Evolutionary conservation across 2,797 vertebrate species (phyloP).

Genomic region (Chaetophractus vellerosus): DNA sequence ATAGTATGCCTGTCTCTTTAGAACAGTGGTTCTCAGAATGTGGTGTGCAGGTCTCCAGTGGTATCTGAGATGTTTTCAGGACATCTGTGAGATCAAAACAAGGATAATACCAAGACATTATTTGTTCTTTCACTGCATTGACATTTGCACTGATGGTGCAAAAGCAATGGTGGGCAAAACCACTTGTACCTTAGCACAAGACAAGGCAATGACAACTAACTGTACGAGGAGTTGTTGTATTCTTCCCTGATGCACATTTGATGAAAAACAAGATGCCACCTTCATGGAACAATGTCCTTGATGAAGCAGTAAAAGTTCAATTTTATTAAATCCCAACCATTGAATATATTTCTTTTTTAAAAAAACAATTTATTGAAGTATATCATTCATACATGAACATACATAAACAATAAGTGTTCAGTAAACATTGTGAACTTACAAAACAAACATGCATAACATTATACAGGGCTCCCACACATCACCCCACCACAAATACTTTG

Average conservation of each 20-base stretch:
- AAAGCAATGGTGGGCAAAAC: not conserved
- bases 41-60: not conserved
- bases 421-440: too few species aligned
- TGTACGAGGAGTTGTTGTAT: not conserved
- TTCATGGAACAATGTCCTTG: not conserved
- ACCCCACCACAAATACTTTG: too few species aligned
- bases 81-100: not conserved
- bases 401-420: too few species aligned
- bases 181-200: not conserved
- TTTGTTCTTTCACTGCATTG: not conserved
- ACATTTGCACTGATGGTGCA: not conserved
- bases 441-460: too few species aligned
- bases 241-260: not conserved
- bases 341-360: not conserved
- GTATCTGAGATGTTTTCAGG: not conserved
- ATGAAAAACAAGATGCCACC: not conserved
- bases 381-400: too few species aligned
- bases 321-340: not conserved
- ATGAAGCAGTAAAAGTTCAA: not conserved
- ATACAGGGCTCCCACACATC: too few species aligned
- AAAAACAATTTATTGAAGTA: too few species aligned
- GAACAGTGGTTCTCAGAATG: not conserved
- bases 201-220: not conserved
- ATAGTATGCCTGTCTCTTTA: not conserved
- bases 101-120: not conserved